Conservation (phyloP, 2,888 invertebrate species). For the Drosophila melanosoma region DNA sequence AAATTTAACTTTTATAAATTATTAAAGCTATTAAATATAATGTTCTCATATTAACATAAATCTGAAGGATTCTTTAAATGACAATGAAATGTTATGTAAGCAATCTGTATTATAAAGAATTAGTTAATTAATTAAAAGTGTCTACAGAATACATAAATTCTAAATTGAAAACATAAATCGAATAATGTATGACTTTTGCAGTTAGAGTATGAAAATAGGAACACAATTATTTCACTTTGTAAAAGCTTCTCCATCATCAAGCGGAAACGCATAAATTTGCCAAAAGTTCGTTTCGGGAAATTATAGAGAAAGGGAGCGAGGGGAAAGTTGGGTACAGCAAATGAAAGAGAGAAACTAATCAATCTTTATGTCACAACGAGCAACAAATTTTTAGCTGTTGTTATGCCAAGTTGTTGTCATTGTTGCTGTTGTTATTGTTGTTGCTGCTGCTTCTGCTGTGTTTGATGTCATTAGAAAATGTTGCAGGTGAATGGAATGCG, state of each 20-base stretch:
- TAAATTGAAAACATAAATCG: neutral
- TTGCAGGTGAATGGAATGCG: slow-evolving; percentile 75
- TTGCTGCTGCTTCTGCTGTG: slow-evolving; percentile 7
- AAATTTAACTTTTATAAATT: neutral
- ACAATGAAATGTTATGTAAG: neutral
- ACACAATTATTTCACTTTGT: slow-evolving; percentile 53
- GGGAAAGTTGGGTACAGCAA: neutral
- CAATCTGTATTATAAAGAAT: neutral
- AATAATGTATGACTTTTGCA: neutral
- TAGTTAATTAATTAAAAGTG: neutral
- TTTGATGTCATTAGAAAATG: slow-evolving; percentile 78
- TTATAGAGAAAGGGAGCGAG: neutral
- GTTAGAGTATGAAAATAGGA: slow-evolving; percentile 35
- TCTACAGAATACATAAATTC: neutral
- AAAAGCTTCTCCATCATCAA: slow-evolving; percentile 64
- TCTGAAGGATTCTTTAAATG: neutral
- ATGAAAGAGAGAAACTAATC: slow-evolving; percentile 64
- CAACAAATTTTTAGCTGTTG: slow-evolving; percentile 66
- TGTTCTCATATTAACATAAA: neutral
- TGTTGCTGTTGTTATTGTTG: slow-evolving; percentile 34
- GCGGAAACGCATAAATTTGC: slow-evolving; percentile 64
- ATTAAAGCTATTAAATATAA: neutral
- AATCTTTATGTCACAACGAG: slow-evolving; percentile 75
- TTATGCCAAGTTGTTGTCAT: slow-evolving; percentile 44
- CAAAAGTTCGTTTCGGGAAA: slow-evolving; percentile 50